Evolutionary conservation across 92 coral and sea anemone genomes (phyloP).

Genomic region (Paragorgia papillata): DNA sequence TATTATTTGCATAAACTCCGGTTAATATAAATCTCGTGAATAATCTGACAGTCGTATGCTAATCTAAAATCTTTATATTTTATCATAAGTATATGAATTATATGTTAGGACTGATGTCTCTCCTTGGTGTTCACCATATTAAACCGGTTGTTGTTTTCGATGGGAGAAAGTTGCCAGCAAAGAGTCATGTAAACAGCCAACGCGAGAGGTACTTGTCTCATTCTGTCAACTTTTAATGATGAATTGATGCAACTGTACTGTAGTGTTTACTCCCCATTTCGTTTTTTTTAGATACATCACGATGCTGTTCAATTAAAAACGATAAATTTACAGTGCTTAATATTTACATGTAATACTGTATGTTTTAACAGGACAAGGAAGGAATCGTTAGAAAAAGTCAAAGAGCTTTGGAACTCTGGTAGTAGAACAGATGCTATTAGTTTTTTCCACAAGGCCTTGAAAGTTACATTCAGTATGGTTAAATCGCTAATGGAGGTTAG

Average conservation of each 20-base stretch:
- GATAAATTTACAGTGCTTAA: too few species aligned
- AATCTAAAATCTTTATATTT: too few species aligned
- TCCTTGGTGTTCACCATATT: conserved; percentile 27
- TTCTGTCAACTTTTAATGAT: background rate
- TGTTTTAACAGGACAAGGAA: conserved; percentile 32
- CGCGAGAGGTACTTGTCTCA: conserved; percentile 30
- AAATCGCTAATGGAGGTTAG: conserved; percentile 35
- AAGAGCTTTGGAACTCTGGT: conserved; percentile 36
- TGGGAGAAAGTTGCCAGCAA: conserved; percentile 46
- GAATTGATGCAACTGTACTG: background rate
- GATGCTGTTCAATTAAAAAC: too few species aligned
- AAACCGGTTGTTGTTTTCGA: conserved; percentile 43
- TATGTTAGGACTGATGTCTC: conserved; percentile 17
- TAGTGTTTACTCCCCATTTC: background rate
- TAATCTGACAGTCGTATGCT: background rate
- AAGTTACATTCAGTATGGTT: conserved; percentile 40
- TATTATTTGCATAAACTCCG: background rate
- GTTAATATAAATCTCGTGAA: background rate
- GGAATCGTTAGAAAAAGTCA: conserved; percentile 36
- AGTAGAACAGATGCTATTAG: conserved; percentile 19
- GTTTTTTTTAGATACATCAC: too few species aligned
- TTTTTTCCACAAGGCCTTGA: conserved; percentile 35
- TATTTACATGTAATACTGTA: too few species aligned
- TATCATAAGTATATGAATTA: conserved; percentile 27
- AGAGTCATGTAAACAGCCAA: conserved; percentile 27